Evolutionary conservation across 2,113 vertebrate genomes (phyloP), one percentile per base, ranked within the genome.

Genomic region (Chunga burmeisteri): DNA sequence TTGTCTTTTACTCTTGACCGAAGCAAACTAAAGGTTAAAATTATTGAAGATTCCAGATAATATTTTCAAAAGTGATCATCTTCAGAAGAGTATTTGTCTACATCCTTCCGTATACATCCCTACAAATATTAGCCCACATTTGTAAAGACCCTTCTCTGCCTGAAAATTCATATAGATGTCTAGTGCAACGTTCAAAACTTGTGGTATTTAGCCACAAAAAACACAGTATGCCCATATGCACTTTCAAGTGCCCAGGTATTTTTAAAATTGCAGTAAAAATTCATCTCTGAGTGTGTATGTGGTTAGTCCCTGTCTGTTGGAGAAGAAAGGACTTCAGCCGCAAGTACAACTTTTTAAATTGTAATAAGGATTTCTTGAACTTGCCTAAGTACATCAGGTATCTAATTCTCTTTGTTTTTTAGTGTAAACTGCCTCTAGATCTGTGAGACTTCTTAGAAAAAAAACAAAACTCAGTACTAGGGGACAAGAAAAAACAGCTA

Each of bases 181-280:
- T 72, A 8, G 13, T 21, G 40, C 56, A 88, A 10, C 0, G 0
- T 40, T 49, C 27, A 38, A 38, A 88, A 58, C 22, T 19, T 27
- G 34, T 34, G 62, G 7, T 26, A 16, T 36, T 46, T n/a, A 67
- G 26, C 38, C 63, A 30, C 46, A 63, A 29, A 80, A 65, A 36
- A 47, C 53, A 32, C 58, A 44, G 4, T 12, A 16, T 52, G 44
- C 16, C 16, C 46, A 11, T 17, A 10, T 56, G 16, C 36, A 80
- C 40, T 53, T 27, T 61, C 34, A 52, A 23, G 21, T n/a, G 61
- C 40, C 26, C n/a, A 88, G 32, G 34, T 50, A 52, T 25, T 72
- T 81, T 52, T 16, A 2, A 56, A 61, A 68, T 22, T 12, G n/a
- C 47, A 23, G 19, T 25, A 44, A 56, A 77, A 19, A 6, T 75